These are phyloP conservation scores for Triops cancriformis DNA, from an alignment of 1,140 invertebrate genomes.

Conservation along the genomic window DNA sequence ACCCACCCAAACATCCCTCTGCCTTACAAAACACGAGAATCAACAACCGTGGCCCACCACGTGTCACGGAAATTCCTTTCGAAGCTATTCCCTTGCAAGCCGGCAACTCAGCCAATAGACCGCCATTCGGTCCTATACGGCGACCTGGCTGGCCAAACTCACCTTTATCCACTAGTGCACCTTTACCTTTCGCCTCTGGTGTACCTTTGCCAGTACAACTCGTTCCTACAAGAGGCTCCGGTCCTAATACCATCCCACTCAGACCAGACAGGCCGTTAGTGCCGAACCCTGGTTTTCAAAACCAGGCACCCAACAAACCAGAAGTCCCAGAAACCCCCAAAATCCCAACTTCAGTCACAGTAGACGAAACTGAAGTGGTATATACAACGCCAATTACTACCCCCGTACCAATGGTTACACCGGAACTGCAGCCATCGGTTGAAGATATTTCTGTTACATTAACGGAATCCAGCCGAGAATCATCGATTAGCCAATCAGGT, in stretches of 20 bases:
- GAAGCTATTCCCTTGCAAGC: slow-evolving; percentile 58
- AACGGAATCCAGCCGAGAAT: neutral
- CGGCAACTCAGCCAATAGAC: slow-evolving; percentile 22
- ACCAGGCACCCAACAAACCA: neutral
- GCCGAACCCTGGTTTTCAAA: slow-evolving; percentile 16
- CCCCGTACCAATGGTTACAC: neutral
- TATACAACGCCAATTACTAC: slow-evolving; percentile 17
- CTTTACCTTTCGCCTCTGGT: slow-evolving; percentile 58
- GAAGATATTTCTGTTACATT: neutral
- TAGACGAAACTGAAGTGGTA: neutral
- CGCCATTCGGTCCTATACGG: slow-evolving; percentile 33
- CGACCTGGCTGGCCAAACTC: slow-evolving; percentile 42
- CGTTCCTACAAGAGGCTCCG: slow-evolving; percentile 43
- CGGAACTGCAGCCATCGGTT: neutral
- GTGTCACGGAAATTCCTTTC: slow-evolving; percentile 62
- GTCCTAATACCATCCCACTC: slow-evolving; percentile 20
- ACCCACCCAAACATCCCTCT: slow-evolving; percentile 40
- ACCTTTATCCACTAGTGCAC: slow-evolving; percentile 61
- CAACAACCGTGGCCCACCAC: slow-evolving; percentile 77
- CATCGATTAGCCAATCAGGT: neutral
- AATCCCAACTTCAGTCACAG: neutral
- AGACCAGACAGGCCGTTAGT: neutral
- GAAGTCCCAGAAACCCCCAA: neutral
- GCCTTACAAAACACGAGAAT: slow-evolving; percentile 50
- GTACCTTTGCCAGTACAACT: slow-evolving; percentile 65